Conservation (phyloP, 2,888 invertebrate genomes). For the Tenthredo mesomela region DNA sequence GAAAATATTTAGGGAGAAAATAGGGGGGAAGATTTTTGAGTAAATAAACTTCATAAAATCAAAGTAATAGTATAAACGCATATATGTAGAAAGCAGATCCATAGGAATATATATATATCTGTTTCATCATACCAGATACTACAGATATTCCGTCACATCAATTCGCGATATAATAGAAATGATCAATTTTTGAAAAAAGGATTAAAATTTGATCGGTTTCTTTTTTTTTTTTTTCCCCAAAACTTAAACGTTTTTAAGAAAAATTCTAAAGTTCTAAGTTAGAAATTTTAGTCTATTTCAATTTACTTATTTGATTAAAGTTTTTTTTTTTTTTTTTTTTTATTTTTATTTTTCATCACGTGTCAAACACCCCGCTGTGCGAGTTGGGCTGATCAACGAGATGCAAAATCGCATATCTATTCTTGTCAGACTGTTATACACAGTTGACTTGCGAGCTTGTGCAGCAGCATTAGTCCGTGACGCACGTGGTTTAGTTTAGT, state of each 20-base stretch:
- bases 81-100: background rate
- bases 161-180: too few species aligned
- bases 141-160: too few species aligned
- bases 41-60: background rate
- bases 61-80: background rate
- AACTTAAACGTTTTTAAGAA: too few species aligned
- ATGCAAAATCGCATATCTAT: constrained; percentile 9
- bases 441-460: constrained; percentile 26
- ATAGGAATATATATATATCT: background rate
- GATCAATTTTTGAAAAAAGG: too few species aligned
- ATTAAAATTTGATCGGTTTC: too few species aligned
- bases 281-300: too few species aligned
- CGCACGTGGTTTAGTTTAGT: constrained; percentile 48
- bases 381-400: background rate
- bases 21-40: background rate
- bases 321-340: too few species aligned
- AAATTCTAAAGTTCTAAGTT: too few species aligned
- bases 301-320: too few species aligned
- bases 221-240: too few species aligned
- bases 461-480: constrained; percentile 35
- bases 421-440: background rate
- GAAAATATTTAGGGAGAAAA: background rate
- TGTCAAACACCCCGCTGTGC: background rate
- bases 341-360: background rate
- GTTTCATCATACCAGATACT: background rate